Evolutionary conservation across 2,888 invertebrate genomes (phyloP).

Genomic region (Tenthredo mesomela): DNA sequence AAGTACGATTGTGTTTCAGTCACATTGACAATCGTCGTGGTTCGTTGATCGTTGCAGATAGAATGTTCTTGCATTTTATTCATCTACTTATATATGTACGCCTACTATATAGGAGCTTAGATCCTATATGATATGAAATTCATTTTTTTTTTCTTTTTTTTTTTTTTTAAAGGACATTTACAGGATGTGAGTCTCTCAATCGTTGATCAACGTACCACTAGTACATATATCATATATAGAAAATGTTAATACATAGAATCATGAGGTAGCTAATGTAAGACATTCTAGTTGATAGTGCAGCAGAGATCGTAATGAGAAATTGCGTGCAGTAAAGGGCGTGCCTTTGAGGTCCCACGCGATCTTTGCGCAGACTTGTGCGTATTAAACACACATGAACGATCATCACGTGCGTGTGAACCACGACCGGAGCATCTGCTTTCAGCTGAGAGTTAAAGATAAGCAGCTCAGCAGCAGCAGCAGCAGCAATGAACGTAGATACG

Average conservation of each 20-base stretch:
- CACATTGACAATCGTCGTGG: conserved; percentile 33
- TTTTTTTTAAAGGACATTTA: background rate
- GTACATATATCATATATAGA: no score
- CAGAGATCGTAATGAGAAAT: conserved; percentile 64
- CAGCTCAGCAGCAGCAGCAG: background rate
- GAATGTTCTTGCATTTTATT: background rate
- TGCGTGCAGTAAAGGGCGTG: conserved; percentile 67
- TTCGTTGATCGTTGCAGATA: background rate
- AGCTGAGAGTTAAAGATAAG: background rate
- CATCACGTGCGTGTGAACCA: conserved; percentile 58
- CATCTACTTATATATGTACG: no score
- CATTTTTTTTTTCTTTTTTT: background rate
- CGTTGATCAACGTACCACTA: no score
- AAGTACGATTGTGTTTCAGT: conserved; percentile 32
- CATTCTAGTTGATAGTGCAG: background rate
- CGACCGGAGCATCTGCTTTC: conserved; percentile 36
- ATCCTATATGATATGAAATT: background rate
- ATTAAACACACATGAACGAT: conserved; percentile 54
- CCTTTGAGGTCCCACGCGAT: conserved; percentile 66
- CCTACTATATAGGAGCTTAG: background rate
- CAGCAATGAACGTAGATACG: background rate
- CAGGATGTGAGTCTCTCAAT: background rate
- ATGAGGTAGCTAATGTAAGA: background rate
- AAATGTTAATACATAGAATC: background rate
- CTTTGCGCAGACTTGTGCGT: conserved; percentile 53